phyloP scores from a whole-genome alignment of 2,797 vertebrate genomes.

The Darevskia mixta region DNA sequence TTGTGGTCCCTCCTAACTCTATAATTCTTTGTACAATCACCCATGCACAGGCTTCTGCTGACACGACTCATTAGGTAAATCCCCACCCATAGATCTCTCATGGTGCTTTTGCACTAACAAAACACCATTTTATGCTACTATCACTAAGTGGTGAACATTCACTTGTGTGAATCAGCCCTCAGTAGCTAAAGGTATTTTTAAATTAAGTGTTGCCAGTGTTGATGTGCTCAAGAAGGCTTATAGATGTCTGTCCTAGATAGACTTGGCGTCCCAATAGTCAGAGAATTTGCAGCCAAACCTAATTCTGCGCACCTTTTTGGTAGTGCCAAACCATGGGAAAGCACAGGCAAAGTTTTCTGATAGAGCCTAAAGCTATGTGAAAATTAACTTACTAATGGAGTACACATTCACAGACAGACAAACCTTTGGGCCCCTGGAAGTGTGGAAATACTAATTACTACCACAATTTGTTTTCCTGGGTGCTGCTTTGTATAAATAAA shows the following conservation, averaged over 20 bases:
- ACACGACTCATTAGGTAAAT: too few species aligned
- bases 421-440: neutral
- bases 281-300: neutral
- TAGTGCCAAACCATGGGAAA: neutral
- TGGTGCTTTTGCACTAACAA: neutral
- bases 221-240: neutral
- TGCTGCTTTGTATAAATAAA: neutral
- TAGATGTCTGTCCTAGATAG: neutral
- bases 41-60: too few species aligned
- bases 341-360: neutral
- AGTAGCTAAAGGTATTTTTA: neutral
- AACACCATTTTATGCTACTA: neutral
- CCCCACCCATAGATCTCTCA: too few species aligned
- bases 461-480: neutral
- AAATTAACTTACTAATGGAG: neutral
- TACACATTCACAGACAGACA: neutral
- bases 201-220: neutral
- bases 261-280: neutral
- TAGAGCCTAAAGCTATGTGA: neutral
- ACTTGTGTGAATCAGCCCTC: neutral
- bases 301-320: neutral
- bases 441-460: neutral
- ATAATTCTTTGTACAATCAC: too few species aligned
- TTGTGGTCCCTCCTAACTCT: too few species aligned
- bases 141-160: neutral